Percentiles rank a stretch among this genome's conserved stretches.
phyloP scores from a whole-genome alignment of 2,888 invertebrate genomes.

The Epirrhoe tristata region DNA sequence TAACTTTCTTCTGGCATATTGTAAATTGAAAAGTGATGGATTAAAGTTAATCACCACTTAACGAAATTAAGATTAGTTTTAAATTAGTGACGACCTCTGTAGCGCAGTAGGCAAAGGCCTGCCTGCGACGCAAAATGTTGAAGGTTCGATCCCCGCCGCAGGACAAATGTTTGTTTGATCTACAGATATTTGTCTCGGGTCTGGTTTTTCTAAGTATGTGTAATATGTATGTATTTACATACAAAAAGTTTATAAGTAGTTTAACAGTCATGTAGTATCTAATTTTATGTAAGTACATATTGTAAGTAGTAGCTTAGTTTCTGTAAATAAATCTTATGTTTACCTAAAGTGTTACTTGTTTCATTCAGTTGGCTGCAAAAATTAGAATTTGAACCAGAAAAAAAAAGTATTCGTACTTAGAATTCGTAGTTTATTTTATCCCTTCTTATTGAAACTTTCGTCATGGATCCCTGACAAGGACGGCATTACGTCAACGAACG shows the following conservation, averaged over 20 bases:
- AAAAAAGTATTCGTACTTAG: neutral
- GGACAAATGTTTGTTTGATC: no score
- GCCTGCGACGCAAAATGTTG: no score
- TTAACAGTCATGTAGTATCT: no score
- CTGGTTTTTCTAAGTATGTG: no score
- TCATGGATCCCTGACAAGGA: constrained; percentile 56
- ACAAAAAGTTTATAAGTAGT: no score
- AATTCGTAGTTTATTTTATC: constrained; percentile 51
- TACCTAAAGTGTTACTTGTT: neutral
- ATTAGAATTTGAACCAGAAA: neutral
- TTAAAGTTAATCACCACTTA: constrained; percentile 34
- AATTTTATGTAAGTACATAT: neutral
- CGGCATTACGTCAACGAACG: constrained; percentile 34
- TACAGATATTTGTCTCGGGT: no score
- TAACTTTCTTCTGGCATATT: constrained; percentile 33
- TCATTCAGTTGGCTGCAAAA: neutral
- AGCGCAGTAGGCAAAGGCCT: no score
- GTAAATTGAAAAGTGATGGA: constrained; percentile 38
- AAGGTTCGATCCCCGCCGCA: no score
- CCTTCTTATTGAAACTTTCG: constrained; percentile 48
- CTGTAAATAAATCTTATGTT: no score
- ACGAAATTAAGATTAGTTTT: constrained; percentile 11
- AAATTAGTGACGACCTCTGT: constrained; percentile 2
- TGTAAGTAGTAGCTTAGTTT: no score
- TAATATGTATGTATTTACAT: no score